Conservation (phyloP, 2,797 vertebrate species). For the Melanotaenia parkinsoni region DNA sequence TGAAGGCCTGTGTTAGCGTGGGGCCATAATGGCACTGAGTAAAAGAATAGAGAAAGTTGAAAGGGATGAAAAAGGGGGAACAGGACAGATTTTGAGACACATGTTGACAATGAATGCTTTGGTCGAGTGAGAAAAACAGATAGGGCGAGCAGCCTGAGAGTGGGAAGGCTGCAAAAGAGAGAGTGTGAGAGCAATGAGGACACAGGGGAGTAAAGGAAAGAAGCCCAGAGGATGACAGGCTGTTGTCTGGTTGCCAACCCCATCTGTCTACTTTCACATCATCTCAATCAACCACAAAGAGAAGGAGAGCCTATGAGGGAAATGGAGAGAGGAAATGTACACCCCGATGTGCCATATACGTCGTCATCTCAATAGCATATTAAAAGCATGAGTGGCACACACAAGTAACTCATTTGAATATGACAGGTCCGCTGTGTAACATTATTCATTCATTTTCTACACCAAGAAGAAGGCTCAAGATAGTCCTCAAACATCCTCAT, state of each 20-base stretch:
- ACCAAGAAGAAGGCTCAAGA: neutral
- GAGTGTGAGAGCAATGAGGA: slow-evolving; percentile 14
- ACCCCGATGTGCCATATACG: slow-evolving; percentile 25
- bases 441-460: too few relatives aligned
- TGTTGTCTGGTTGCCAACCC: slow-evolving; percentile 83
- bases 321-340: slow-evolving; percentile 37
- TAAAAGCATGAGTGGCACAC: slow-evolving; percentile 21
- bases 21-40: slow-evolving; percentile 70
- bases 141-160: slow-evolving; percentile 12
- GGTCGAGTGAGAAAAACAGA: slow-evolving; percentile 17
- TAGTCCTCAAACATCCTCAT: neutral
- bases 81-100: slow-evolving; percentile 29
- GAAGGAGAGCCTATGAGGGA: slow-evolving; percentile 18
- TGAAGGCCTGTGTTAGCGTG: slow-evolving; percentile 79
- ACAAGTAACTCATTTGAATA: neutral
- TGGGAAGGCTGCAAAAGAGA: slow-evolving; percentile 14
- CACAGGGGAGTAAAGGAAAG: slow-evolving; percentile 33
- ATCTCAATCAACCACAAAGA: slow-evolving; percentile 64
- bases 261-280: slow-evolving; percentile 85
- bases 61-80: slow-evolving; percentile 31
- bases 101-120: slow-evolving; percentile 21
- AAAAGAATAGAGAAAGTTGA: slow-evolving; percentile 60
- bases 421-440: neutral
- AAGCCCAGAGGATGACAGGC: slow-evolving; percentile 61
- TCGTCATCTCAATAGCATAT: slow-evolving; percentile 27